These are phyloP conservation scores for Syngnathoides biaculeatus DNA, from an alignment of 2,113 vertebrate species.

Conservation along the genomic window DNA sequence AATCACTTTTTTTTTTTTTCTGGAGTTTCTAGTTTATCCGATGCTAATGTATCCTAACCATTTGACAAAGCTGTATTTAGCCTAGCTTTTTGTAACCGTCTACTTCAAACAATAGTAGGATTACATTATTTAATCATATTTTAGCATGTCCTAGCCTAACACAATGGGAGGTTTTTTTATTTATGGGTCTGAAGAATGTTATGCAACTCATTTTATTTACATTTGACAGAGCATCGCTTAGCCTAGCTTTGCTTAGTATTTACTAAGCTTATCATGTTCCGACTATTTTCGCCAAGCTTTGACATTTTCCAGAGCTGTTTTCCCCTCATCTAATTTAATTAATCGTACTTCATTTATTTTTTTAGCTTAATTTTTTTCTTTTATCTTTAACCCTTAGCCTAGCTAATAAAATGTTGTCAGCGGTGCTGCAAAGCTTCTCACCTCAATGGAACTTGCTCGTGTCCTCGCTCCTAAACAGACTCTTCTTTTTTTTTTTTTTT, in stretches of 20 bases:
- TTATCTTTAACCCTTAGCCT: constrained; percentile 17
- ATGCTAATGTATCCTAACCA: too few species aligned
- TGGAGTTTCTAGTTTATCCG: too few species aligned
- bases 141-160: background rate
- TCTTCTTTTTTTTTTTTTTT: constrained; percentile 4
- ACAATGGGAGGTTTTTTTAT: background rate
- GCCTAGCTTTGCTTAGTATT: too few species aligned
- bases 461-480: constrained; percentile 31
- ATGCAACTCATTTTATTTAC: too few species aligned
- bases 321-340: background rate
- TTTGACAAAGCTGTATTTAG: too few species aligned
- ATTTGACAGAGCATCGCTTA: too few species aligned
- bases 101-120: background rate
- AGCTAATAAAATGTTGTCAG: constrained; percentile 14
- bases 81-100: background rate
- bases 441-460: constrained; percentile 43
- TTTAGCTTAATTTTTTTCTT: background rate
- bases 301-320: too few species aligned
- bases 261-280: too few species aligned
- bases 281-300: background rate
- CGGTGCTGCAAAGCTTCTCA: constrained; percentile 36
- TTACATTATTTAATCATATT: background rate
- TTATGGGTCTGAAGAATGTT: too few species aligned
- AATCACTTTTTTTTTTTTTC: too few species aligned
- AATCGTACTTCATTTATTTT: background rate